Evolutionary conservation across 2,888 invertebrate species (phyloP).

Genomic region (Watsonalla binaria): DNA sequence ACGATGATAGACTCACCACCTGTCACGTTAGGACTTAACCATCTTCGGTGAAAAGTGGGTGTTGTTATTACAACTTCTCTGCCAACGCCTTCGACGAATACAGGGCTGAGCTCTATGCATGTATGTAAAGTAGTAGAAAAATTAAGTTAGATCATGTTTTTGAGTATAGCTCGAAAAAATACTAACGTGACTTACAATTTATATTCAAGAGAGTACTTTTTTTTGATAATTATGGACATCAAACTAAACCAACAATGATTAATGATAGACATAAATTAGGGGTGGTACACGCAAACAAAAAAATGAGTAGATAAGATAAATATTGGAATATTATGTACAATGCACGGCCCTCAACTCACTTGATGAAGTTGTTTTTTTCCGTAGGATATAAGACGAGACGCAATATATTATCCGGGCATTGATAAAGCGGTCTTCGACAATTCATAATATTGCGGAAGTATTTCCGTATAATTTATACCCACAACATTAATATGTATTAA

Average conservation of each 20-base stretch:
- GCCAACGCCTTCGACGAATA: no score
- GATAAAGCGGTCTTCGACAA: slow-evolving; percentile 47
- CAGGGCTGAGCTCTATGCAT: no score
- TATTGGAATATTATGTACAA: slow-evolving; percentile 9
- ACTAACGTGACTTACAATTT: background rate
- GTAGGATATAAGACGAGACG: slow-evolving; percentile 24
- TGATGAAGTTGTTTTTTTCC: slow-evolving; percentile 35
- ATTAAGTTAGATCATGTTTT: no score
- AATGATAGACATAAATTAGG: background rate
- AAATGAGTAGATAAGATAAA: background rate
- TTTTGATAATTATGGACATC: background rate
- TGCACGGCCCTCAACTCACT: slow-evolving; percentile 17
- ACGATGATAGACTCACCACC: no score
- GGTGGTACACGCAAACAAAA: background rate
- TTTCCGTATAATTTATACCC: slow-evolving; percentile 34
- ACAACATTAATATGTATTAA: slow-evolving; percentile 35
- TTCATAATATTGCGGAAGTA: slow-evolving; percentile 47
- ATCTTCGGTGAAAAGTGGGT: no score
- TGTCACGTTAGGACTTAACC: no score
- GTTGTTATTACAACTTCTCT: no score
- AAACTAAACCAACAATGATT: background rate
- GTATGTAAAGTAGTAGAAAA: no score
- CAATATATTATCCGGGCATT: slow-evolving; percentile 48
- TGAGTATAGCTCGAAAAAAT: no score
- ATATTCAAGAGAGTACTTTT: background rate